Conservation (phyloP, 2,113 vertebrate species). For the Toxostoma redivivum region DNA sequence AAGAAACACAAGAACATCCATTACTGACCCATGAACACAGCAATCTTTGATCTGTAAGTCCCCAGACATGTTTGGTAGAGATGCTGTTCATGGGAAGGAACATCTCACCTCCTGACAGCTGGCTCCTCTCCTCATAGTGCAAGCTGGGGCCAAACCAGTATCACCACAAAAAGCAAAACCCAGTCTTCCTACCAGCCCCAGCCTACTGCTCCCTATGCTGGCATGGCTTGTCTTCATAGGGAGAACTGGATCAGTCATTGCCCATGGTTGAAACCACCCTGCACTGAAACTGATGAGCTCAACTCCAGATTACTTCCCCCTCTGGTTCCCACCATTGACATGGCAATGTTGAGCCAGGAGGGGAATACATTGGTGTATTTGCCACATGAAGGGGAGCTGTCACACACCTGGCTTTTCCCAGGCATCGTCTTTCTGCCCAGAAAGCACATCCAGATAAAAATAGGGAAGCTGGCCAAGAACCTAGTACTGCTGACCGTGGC, state of each 20-base stretch:
- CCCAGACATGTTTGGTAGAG: not conserved
- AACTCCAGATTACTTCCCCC: not conserved
- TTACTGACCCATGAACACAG: not conserved
- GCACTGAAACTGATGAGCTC: not conserved
- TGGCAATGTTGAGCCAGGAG: accelerated
- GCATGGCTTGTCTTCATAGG: not conserved
- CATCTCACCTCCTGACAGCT: not conserved
- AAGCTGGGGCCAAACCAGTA: not conserved
- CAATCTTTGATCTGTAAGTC: not conserved
- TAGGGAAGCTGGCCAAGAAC: not conserved
- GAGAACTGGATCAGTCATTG: not conserved
- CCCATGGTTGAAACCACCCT: not conserved
- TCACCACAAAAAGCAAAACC: not conserved
- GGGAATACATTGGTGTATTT: not conserved
- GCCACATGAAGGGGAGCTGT: not conserved
- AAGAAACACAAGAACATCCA: not conserved
- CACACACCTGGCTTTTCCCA: not conserved
- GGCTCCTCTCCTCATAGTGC: not conserved
- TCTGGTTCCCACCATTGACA: not conserved
- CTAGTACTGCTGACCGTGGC: not conserved
- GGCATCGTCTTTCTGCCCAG: not conserved
- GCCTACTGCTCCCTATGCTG: not conserved
- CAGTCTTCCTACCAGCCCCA: not conserved
- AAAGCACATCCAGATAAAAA: not conserved
- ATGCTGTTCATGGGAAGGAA: not conserved